phyloP scores from a whole-genome alignment of 2,113 vertebrate genomes.

The Pseudorectes ferrugineus region DNA sequence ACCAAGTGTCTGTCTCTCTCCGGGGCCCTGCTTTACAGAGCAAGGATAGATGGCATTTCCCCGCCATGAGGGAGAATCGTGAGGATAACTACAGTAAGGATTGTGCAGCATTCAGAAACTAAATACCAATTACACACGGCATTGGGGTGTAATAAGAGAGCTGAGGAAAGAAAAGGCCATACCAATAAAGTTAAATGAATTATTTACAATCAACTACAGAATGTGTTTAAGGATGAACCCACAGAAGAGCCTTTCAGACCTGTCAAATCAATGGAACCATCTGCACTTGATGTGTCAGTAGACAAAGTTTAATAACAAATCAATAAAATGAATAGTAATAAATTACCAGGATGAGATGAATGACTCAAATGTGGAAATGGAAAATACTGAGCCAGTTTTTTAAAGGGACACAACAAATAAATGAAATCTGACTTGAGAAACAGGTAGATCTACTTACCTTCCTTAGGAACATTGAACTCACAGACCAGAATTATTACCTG shows the following conservation, averaged over 20 bases:
- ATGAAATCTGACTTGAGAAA: background rate
- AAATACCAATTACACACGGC: background rate
- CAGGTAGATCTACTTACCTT: background rate
- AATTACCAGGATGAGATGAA: background rate
- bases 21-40: background rate
- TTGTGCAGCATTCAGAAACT: background rate
- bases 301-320: constrained; percentile 17
- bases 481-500: background rate
- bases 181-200: constrained; percentile 34
- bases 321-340: constrained; percentile 11
- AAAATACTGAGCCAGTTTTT: background rate
- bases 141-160: background rate
- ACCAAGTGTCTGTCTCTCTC: background rate
- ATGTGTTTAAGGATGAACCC: background rate
- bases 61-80: rapidly evolving
- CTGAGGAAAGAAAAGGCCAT: constrained; percentile 7
- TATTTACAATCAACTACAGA: constrained; percentile 32
- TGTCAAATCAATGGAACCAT: constrained; percentile 13
- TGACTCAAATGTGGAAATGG: background rate
- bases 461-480: background rate
- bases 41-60: background rate
- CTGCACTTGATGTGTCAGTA: background rate
- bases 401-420: background rate
- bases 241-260: constrained; percentile 10
- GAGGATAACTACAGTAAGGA: background rate